Evolutionary conservation across 1,140 invertebrate species (phyloP).

Genomic region (Bombus vancouverensis): DNA sequence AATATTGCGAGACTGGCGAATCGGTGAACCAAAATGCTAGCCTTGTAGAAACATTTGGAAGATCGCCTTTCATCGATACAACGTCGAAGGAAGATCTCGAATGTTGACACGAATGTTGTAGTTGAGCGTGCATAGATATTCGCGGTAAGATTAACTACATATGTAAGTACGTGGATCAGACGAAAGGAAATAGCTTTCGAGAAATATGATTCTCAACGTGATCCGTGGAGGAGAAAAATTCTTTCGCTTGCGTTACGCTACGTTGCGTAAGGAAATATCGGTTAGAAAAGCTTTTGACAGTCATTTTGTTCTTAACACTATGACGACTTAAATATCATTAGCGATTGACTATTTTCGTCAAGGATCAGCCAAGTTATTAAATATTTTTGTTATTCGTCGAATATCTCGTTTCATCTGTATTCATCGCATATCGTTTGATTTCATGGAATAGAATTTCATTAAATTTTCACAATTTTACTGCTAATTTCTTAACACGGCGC

Average conservation of each 20-base stretch:
- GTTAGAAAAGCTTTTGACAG: too few species aligned
- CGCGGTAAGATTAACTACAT: not conserved
- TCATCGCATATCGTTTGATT: too few species aligned
- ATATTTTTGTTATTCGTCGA: not conserved
- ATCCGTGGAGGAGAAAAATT: not conserved
- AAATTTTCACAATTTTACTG: too few species aligned
- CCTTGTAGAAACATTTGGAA: not conserved
- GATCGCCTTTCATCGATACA: conserved; percentile 25
- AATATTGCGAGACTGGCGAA: conserved; percentile 5
- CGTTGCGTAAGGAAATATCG: not conserved
- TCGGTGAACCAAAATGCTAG: conserved; percentile 10
- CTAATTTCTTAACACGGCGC: too few species aligned
- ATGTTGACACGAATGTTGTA: not conserved
- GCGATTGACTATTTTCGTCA: not conserved
- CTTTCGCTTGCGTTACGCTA: not conserved
- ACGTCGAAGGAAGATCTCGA: conserved; percentile 25
- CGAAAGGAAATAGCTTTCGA: conserved; percentile 39
- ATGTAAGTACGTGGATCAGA: not conserved
- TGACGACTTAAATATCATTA: too few species aligned
- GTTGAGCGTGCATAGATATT: not conserved
- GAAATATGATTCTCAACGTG: conserved; percentile 33
- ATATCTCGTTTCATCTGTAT: too few species aligned
- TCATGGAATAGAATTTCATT: too few species aligned
- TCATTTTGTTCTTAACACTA: too few species aligned
- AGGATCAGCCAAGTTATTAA: not conserved